Base-by-base conservation (phyloP, 2,888 invertebrate genomes). In the Rhodophaea formosa region DNA sequence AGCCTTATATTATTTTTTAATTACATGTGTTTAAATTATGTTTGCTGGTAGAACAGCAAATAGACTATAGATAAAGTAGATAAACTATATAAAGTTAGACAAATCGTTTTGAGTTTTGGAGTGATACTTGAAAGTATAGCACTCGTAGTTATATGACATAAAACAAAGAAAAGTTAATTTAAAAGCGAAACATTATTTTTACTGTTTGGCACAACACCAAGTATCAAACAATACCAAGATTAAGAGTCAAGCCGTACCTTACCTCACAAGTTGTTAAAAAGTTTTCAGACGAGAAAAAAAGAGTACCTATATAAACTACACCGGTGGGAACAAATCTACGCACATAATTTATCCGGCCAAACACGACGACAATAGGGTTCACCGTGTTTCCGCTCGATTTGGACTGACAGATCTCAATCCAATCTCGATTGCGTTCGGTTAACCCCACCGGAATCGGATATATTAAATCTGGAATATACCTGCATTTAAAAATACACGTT, bases 321-420 rank as follows among this genome's bases (percentile, higher is more conserved):
- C 46, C 12, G 23, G 46, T 23, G 10, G 7, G 23, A 5, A 46
- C 23, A 46, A 46, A 46, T 46, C 23, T 46, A 46, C 46, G 46
- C 46, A 23, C 23, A 23, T 46, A 46, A 12, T 46, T 45, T 15
- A 43, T 15, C 16, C 35, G 35, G 10, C 32, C 56, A 56, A 56
- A 56, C 17, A 42, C 39, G 47, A 39, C 12, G 56, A 39, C 56
- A 56, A 42, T 14, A 39, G 39, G 39, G 56, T 56, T 42, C 56
- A 49, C 39, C 44, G 23, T 46, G 56, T 56, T 56, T 56, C 47
- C 47, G 47, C 47, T 56, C 46, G 23, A 56, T 56, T 47, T 16
- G 35, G 47, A 56, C 15, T 56, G 56, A 56, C 47, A 47, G 56
- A 49, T 56, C 23, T 56, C 56, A 56, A 56, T 56, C 39, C 56